Evolutionary conservation across 1,140 invertebrate species (phyloP).

Genomic region (Eueides isabella): DNA sequence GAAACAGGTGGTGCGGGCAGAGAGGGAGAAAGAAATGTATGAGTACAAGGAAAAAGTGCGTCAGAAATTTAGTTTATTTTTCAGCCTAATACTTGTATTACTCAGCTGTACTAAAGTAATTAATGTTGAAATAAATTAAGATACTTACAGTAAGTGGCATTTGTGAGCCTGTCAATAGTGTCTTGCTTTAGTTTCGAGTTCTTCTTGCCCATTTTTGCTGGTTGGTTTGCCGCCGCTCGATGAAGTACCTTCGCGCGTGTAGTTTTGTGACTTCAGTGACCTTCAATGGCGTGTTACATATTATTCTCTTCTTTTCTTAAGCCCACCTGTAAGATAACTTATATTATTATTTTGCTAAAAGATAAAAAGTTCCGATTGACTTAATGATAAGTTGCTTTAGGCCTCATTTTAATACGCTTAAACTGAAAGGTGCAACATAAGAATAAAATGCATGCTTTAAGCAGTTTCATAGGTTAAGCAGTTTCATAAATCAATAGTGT

Average conservation of each 20-base stretch:
- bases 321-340: not conserved
- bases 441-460: too few species aligned
- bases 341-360: not conserved
- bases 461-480: too few species aligned
- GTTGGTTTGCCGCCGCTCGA: slow-evolving; percentile 40
- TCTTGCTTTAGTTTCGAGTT: slow-evolving; percentile 96
- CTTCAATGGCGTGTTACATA: slow-evolving; percentile 64
- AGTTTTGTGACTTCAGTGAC: slow-evolving; percentile 29
- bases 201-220: slow-evolving; percentile 90
- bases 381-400: too few species aligned
- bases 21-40: not conserved
- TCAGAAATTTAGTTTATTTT: not conserved
- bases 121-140: not conserved
- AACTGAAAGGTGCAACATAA: too few species aligned
- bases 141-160: slow-evolving; percentile 95
- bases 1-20: not conserved
- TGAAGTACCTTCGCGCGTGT: slow-evolving; percentile 44
- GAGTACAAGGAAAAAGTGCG: not conserved
- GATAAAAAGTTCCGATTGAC: not conserved
- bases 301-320: slow-evolving; percentile 50
- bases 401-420: too few species aligned
- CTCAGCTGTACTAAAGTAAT: not conserved
- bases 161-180: slow-evolving; percentile 93
- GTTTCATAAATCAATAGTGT: too few species aligned
- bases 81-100: not conserved